Conservation (phyloP, 2,888 invertebrate species). For the Netelia fuscicornis region DNA sequence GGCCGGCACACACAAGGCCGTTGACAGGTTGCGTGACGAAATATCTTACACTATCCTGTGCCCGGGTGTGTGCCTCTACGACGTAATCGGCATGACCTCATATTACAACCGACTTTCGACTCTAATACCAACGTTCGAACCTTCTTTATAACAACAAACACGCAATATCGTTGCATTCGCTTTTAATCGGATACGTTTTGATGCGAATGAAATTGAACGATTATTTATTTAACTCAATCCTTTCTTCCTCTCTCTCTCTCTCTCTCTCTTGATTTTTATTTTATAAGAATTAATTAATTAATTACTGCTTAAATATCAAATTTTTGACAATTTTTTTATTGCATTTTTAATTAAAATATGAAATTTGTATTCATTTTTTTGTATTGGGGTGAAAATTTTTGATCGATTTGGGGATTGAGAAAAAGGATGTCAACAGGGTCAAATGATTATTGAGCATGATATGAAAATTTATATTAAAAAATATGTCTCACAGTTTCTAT, state of each 20-base stretch:
- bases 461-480: too few relatives aligned
- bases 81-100: conserved; percentile 69
- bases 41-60: conserved; percentile 66
- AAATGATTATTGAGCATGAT: too few relatives aligned
- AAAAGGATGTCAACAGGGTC: too few relatives aligned
- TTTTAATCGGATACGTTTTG: not conserved
- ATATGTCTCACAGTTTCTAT: too few relatives aligned
- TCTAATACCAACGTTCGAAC: conserved; percentile 6
- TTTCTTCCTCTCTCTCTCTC: not conserved
- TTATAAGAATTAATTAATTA: too few relatives aligned
- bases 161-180: conserved; percentile 11
- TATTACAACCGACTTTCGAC: conserved; percentile 57
- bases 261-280: too few relatives aligned
- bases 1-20: conserved; percentile 73
- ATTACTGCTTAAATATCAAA: too few relatives aligned
- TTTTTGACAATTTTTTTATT: too few relatives aligned
- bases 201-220: conserved; percentile 37
- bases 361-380: too few relatives aligned
- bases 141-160: not conserved
- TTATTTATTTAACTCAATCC: conserved; percentile 42
- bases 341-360: too few relatives aligned
- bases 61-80: conserved; percentile 48
- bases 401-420: too few relatives aligned
- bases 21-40: conserved; percentile 75
- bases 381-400: too few relatives aligned